Base-by-base conservation (phyloP, 2,888 invertebrate genomes). In the Phasia obesa region DNA sequence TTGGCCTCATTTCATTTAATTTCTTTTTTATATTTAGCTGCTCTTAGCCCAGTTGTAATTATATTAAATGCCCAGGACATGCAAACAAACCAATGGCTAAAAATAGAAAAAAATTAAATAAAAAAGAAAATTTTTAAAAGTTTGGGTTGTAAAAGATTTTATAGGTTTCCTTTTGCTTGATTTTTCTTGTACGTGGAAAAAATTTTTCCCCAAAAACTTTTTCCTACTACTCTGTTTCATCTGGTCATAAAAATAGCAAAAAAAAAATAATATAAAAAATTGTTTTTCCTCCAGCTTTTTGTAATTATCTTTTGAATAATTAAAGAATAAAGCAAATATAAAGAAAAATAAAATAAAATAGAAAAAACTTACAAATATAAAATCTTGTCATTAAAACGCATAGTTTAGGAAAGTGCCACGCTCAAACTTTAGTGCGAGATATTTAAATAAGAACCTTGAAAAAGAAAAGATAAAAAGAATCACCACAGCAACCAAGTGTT, bases 281-380 rank as follows among this genome's bases (percentile, higher is more conserved):
- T 84, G 85, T 87, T 85, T 85, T 87, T 85, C 88, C 86, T 85
- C 35, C 21, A 84, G 62, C 23, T 17, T 17, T 53, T 87, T 86
- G 88, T 89, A 88, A 88, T 88, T 88, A 88, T 89, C 88, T 89
- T 88, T 89, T 88, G 89, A 87, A 89, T 89, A 88, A 88, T 88
- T 89, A 88, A 87, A 88, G 87, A 27, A 11, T 17, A 85, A 86
- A 87, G 87, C 87, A 84, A 81, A 35, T 51, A 31, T n/a, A 42
- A 60, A 64, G 53, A 70, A 55, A 51, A 49, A 9, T 11, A 23
- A 0, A 2, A n/a, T n/a, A 2, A 71, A 51, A 65, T 38, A 47
- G n/a, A 53, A 49, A 59, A 21, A 42, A 31, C 4, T 31, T 15
- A 38, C 19, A 27, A 51, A 21, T 57, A 55, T 4, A 27, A 60